Percentiles rank a stretch among this genome's conserved stretches.
phyloP scores from a whole-genome alignment of 2,113 vertebrate genomes.

The Ciconia stormi region DNA sequence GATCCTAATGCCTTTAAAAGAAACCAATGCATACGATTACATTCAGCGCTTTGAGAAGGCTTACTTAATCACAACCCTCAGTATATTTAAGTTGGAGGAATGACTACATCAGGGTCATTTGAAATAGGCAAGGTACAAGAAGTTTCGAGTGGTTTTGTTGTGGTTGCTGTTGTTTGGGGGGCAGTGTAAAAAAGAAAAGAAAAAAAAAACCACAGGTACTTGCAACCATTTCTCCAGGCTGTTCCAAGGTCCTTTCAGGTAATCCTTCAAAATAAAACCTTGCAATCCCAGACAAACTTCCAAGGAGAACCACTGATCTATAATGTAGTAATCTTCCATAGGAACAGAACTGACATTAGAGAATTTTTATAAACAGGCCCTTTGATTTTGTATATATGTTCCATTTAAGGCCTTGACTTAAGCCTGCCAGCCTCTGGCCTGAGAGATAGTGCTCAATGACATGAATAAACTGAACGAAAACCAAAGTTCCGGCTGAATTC shows the following conservation, averaged over 20 bases:
- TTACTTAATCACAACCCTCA: background rate
- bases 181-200: too few relatives aligned
- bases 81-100: background rate
- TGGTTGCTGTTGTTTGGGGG: background rate
- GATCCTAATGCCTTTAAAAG: background rate
- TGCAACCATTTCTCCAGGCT: background rate
- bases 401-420: background rate
- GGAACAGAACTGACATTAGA: background rate
- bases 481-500: background rate
- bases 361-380: background rate
- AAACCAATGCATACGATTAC: background rate
- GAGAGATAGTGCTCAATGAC: background rate
- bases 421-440: background rate
- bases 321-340: background rate
- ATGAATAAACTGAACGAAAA: background rate
- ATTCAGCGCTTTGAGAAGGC: background rate
- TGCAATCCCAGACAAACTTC: background rate
- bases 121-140: background rate
- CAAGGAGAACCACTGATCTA: background rate
- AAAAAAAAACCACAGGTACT: too few relatives aligned
- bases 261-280: background rate
- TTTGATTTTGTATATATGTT: background rate
- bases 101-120: background rate
- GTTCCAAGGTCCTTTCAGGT: background rate
- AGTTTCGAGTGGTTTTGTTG: background rate